These are phyloP conservation scores for Tyria jacobaeae DNA, from an alignment of 2,888 invertebrate genomes.

Conservation along the genomic window DNA sequence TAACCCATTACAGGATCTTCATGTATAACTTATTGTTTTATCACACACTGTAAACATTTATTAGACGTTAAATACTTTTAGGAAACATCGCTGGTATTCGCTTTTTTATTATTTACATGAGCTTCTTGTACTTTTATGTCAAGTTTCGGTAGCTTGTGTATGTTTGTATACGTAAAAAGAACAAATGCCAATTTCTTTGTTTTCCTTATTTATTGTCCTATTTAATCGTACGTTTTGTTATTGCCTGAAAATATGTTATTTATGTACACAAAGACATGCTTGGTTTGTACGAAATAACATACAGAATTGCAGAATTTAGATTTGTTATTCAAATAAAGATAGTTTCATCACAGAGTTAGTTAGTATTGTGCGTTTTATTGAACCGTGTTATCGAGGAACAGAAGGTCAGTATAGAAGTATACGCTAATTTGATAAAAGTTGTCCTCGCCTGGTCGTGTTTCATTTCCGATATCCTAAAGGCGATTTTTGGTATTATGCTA, in stretches of 20 bases:
- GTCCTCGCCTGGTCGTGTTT: too few species aligned
- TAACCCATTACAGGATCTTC: too few species aligned
- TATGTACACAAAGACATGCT: neutral
- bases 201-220: conserved; percentile 26
- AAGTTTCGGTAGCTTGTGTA: conserved; percentile 23
- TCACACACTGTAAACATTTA: too few species aligned
- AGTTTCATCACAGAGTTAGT: neutral
- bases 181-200: conserved; percentile 28
- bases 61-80: too few species aligned
- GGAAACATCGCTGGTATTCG: neutral
- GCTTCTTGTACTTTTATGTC: conserved; percentile 13
- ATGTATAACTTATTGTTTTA: too few species aligned
- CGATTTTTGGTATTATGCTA: too few species aligned
- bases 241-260: conserved; percentile 1
- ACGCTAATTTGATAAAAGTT: too few species aligned
- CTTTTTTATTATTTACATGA: neutral
- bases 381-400: too few species aligned
- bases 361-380: too few species aligned
- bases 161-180: conserved; percentile 25
- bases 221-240: neutral
- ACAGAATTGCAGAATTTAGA: neutral
- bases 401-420: too few species aligned
- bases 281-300: too few species aligned
- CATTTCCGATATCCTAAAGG: too few species aligned
- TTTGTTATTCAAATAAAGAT: neutral